Evolutionary conservation across 2,113 vertebrate species (phyloP), one percentile per base, ranked within the genome.

Genomic region (Lasiurus cinereus): DNA sequence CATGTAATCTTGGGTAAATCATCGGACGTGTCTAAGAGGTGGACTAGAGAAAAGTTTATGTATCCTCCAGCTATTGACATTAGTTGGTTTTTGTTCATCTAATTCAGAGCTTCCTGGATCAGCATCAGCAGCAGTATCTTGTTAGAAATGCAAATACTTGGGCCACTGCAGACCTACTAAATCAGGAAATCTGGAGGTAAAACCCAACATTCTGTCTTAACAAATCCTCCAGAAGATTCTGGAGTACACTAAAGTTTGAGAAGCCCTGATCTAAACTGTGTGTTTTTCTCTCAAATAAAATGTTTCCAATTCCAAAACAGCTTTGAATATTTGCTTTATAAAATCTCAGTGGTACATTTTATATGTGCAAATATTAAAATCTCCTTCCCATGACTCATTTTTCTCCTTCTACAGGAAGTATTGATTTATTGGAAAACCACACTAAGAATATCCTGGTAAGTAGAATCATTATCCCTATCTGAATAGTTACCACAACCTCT

Each of bases 401-500:
- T 62, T 67, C 78, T 93, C 50, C 46, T 88, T 77, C 29, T n/a
- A 73, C 4, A 14, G 66, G n/a, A 88, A 83, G 15, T 48, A 43
- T 2, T 84, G 54, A 52, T 72, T 94, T 70, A 83, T 82, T 90
- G 76, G 52, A 93, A 90, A 67, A 93, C 33, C 59, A 78, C 36
- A 52, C 33, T n/a, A 43, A 48, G 77, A 83, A 46, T 88, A 77
- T 33, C 29, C n/a, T 18, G 21, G 24, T 83, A 52, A 90, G 76
- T 14, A 70, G 31, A 6, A 27, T 72, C 59, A 59, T 18, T 43
- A 36, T 43, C 18, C 9, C 5, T 52, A 27, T 33, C n/a, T 76
- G 52, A 69, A 66, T 27, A 86, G 33, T 90, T 29, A 52, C 24
- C 62, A 50, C 1, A 15, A 62, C 1, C 21, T 33, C 3, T 16